Conservation (phyloP, 2,797 vertebrate species). For the Pantherophis alleghaniensis region DNA sequence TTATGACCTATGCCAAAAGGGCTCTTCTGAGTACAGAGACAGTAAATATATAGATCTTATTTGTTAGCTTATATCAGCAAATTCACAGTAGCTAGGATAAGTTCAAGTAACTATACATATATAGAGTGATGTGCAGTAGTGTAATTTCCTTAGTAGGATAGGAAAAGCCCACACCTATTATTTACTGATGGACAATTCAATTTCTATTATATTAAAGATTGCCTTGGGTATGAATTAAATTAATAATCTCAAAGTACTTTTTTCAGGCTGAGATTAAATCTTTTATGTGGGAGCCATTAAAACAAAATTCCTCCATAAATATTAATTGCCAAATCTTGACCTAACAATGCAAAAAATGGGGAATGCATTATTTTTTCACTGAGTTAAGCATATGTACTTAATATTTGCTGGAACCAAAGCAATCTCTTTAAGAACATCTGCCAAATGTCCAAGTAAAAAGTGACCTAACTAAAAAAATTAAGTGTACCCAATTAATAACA, state of each 20-base stretch:
- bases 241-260: neutral
- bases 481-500: slow-evolving; percentile 6
- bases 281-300: neutral
- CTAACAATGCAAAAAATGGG: neutral
- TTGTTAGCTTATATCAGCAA: too few relatives aligned
- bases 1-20: neutral
- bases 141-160: slow-evolving; percentile 38
- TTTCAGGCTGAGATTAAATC: slow-evolving; percentile 13
- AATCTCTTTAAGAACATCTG: slow-evolving; percentile 12
- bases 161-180: slow-evolving; percentile 35
- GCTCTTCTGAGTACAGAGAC: neutral
- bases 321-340: neutral
- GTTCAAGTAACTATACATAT: neutral
- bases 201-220: slow-evolving; percentile 4
- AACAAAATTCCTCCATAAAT: neutral
- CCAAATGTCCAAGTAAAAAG: neutral
- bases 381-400: neutral
- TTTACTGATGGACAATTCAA: slow-evolving; percentile 10
- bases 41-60: neutral
- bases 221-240: slow-evolving; percentile 1
- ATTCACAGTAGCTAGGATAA: neutral
- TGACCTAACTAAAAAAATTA: neutral
- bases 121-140: neutral
- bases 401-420: neutral
- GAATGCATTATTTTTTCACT: neutral